A percentile compares a stretch with the other conserved stretches of the same genome.
These are phyloP conservation scores for Hippopotamyrus pictus DNA, from an alignment of 2,797 vertebrate genomes.

Conservation along the genomic window DNA sequence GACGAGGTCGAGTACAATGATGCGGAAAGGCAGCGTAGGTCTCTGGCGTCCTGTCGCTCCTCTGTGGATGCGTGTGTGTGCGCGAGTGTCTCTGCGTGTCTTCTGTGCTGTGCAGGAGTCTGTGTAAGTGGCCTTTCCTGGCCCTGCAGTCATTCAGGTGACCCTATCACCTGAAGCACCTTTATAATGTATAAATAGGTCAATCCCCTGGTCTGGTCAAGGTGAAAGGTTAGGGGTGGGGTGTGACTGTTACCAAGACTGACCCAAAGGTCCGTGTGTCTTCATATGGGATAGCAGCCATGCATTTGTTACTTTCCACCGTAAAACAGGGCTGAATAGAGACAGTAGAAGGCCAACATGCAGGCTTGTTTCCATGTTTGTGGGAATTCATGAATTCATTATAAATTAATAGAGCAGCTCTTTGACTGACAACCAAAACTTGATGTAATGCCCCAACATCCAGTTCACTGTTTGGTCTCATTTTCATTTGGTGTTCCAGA, in stretches of 20 bases:
- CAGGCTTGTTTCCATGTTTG: slow-evolving; percentile 40
- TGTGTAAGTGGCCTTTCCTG: slow-evolving; percentile 38
- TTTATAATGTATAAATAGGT: slow-evolving; percentile 21
- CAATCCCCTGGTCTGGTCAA: slow-evolving; percentile 45
- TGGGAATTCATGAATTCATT: slow-evolving; percentile 24
- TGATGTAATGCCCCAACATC: background rate
- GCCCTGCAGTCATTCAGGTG: slow-evolving; percentile 49
- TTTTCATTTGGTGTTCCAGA: background rate
- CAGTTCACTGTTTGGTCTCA: background rate
- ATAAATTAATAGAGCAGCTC: background rate
- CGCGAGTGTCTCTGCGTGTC: slow-evolving; percentile 25
- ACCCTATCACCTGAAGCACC: slow-evolving; percentile 43
- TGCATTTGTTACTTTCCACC: background rate
- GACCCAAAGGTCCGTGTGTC: background rate
- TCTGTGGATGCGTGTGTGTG: slow-evolving; percentile 10
- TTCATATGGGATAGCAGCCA: slow-evolving; percentile 5
- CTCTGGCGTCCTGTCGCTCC: slow-evolving; percentile 20
- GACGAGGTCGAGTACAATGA: background rate
- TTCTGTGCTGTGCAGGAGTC: slow-evolving; percentile 42
- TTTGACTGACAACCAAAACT: background rate
- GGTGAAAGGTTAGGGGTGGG: slow-evolving; percentile 9
- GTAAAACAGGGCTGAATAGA: background rate
- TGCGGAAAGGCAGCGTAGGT: background rate
- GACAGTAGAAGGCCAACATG: slow-evolving; percentile 25
- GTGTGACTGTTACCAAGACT: background rate